Base-by-base conservation (phyloP, 2,888 invertebrate species). In the Anagyrus pseudococci region DNA sequence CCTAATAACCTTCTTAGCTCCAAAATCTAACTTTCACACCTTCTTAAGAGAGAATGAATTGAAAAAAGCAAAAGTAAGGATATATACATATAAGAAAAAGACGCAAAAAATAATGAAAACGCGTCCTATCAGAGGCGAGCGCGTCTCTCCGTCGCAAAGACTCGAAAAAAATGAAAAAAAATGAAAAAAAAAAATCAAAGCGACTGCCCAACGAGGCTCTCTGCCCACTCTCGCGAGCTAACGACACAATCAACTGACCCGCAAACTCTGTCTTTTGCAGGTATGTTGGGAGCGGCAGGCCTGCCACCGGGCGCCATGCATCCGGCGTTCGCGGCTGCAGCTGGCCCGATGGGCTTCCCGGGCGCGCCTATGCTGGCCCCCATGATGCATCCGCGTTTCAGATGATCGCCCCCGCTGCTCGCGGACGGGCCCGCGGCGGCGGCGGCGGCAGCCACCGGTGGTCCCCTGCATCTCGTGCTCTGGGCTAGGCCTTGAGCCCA, bases 311-410 rank as follows among this genome's bases (percentile, higher is more conserved):
- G 82, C 77, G 82, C 83, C 72, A 82, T 83, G 81, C 80, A 83
- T 81, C 83, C 83, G 77, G 83, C 82, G 68, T 82, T 81, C 75
- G 83, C 83, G 73, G 81, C 83, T 72, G 75, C 81, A n/a, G 3
- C 8, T 8, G 33, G 33, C 71, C 85, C 84, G 70, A 83, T 83
- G 81, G 82, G 81, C 64, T 85, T 85, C 75, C 85, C 83, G 62
- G 84, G 83, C 69, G 83, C 79, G 70, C 83, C 82, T 66, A 82
- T 83, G 81, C 77, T 84, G 76, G 83, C 87, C 72, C 86, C 85
- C 68, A 86, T 88, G 86, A 91, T 93, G 92, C 91, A 37, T 83
- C 93, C 92, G 72, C 89, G 93, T 83, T 93, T 88, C 86, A 91
- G 93, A 87, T 93, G 92, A 92, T 89, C 88, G 83, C 86, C 87